Evolutionary conservation across 2,888 invertebrate genomes (phyloP).

Genomic region (Drosophila neonasuta): DNA sequence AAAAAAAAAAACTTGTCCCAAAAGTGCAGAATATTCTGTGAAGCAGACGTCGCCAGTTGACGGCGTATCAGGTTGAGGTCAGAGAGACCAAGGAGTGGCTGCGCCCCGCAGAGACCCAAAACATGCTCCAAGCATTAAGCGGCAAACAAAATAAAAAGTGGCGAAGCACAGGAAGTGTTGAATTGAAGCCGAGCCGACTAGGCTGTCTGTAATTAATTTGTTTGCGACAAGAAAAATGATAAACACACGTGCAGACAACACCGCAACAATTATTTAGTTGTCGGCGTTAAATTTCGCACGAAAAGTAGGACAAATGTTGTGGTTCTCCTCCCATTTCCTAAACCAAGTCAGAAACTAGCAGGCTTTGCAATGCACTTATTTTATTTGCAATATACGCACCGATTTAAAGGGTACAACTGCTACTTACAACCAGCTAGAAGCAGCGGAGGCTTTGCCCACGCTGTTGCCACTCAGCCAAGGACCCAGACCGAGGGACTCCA

Average conservation of each 20-base stretch:
- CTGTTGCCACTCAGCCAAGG: slow-evolving; percentile 68
- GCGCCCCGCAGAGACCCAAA: slow-evolving; percentile 54
- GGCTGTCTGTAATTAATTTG: slow-evolving; percentile 48
- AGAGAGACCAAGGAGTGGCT: slow-evolving; percentile 29
- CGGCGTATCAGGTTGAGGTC: slow-evolving; percentile 43
- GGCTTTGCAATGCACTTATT: slow-evolving; percentile 37
- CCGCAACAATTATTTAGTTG: slow-evolving; percentile 21
- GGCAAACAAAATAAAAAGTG: slow-evolving; percentile 9
- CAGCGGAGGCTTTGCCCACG: slow-evolving; percentile 38
- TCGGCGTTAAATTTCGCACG: background rate
- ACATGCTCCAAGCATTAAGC: slow-evolving; percentile 34
- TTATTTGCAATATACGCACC: slow-evolving; percentile 10
- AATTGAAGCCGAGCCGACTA: slow-evolving; percentile 17
- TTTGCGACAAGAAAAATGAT: slow-evolving; percentile 31
- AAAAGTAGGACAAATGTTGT: slow-evolving; percentile 6
- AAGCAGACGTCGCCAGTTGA: slow-evolving; percentile 17
- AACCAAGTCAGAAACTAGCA: background rate
- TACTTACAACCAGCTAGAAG: slow-evolving; percentile 54
- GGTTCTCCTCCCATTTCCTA: background rate
- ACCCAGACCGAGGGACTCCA: slow-evolving; percentile 67
- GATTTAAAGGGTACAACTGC: background rate
- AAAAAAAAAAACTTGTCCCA: slow-evolving; percentile 45
- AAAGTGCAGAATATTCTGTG: slow-evolving; percentile 43
- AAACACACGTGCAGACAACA: slow-evolving; percentile 18
- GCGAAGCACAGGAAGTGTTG: slow-evolving; percentile 11